Percentiles rank a stretch among this genome's conserved stretches.
These are phyloP conservation scores for Cephalopholis sonnerati DNA, from an alignment of 2,113 vertebrate genomes.

Conservation along the genomic window DNA sequence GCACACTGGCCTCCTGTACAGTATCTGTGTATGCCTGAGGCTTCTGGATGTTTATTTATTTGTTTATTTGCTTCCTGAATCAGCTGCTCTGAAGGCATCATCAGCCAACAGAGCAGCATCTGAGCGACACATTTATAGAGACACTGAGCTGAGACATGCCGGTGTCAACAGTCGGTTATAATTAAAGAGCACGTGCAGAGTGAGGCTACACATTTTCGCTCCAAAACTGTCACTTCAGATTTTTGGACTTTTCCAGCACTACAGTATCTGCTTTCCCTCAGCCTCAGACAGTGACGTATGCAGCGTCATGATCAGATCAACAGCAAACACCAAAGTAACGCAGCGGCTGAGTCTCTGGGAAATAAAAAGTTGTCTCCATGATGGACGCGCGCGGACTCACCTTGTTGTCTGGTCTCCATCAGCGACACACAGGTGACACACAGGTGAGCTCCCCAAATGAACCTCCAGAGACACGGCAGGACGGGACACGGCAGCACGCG, in stretches of 20 bases:
- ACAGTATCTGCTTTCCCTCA: neutral
- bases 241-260: neutral
- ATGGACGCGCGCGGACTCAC: slow-evolving; percentile 63
- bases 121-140: neutral
- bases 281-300: neutral
- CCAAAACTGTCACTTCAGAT: neutral
- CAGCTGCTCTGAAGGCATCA: neutral
- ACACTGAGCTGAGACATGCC: neutral
- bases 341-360: too few relatives aligned
- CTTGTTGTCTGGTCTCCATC: slow-evolving; percentile 85
- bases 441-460: slow-evolving; percentile 27
- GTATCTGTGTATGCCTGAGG: too few relatives aligned
- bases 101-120: too few relatives aligned
- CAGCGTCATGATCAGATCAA: slow-evolving; percentile 32
- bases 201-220: too few relatives aligned
- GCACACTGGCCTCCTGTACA: neutral
- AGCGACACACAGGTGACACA: too few relatives aligned
- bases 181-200: neutral
- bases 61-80: neutral
- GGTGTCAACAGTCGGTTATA: neutral
- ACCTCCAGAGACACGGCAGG: neutral
- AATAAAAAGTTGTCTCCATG: neutral
- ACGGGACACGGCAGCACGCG: slow-evolving; percentile 35
- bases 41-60: neutral
- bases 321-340: neutral